phyloP scores from a whole-genome alignment of 2,888 invertebrate species.

The Celastrina argiolus region DNA sequence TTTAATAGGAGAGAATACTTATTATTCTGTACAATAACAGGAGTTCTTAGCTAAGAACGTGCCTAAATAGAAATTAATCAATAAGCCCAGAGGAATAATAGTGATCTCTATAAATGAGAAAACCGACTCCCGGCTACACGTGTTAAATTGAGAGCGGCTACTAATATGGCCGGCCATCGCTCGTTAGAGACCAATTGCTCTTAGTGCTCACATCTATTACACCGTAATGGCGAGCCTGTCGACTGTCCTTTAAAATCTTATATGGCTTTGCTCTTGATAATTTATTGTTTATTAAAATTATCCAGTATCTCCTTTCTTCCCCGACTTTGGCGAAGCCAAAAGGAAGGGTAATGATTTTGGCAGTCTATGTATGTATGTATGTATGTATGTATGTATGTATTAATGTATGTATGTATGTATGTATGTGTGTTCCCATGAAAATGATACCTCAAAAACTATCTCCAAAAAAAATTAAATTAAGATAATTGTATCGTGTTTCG shows the following conservation, averaged over 20 bases:
- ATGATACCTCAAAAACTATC: too few relatives aligned
- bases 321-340: too few relatives aligned
- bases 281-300: neutral
- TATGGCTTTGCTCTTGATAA: neutral
- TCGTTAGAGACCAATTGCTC: constrained; percentile 18
- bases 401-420: too few relatives aligned
- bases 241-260: constrained; percentile 5
- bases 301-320: too few relatives aligned
- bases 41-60: neutral
- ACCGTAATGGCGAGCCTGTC: constrained; percentile 9
- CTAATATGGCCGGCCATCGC: constrained; percentile 16
- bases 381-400: too few relatives aligned
- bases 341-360: too few relatives aligned
- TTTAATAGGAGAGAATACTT: neutral
- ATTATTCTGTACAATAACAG: neutral
- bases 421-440: too few relatives aligned
- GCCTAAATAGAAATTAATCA: constrained; percentile 4
- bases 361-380: too few relatives aligned
- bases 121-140: neutral
- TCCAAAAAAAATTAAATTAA: too few relatives aligned
- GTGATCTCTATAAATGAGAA: constrained; percentile 7
- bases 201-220: constrained; percentile 12
- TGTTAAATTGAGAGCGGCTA: constrained; percentile 11
- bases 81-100: constrained; percentile 1
- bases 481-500: too few relatives aligned